Conservation (phyloP, 2,888 invertebrate species). For the Nebria salina region DNA sequence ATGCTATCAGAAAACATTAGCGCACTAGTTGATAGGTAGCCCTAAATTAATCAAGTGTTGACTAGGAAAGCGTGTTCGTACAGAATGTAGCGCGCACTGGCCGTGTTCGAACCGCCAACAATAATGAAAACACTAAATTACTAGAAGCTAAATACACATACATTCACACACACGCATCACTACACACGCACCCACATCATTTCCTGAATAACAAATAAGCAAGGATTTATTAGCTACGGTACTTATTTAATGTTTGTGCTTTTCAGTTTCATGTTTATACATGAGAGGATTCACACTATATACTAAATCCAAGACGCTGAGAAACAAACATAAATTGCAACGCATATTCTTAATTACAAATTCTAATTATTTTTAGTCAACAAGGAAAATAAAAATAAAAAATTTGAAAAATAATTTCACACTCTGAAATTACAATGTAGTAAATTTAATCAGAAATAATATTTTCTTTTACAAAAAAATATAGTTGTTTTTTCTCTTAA, state of each 20-base stretch:
- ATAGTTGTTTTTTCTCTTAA: too few relatives aligned
- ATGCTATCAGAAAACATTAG: neutral
- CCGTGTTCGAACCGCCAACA: neutral
- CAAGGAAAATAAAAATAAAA: too few relatives aligned
- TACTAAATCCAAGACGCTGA: neutral
- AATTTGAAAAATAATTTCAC: too few relatives aligned
- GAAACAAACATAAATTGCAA: neutral
- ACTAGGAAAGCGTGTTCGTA: neutral
- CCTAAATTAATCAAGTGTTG: neutral
- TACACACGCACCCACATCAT: neutral
- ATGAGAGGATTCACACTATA: too few relatives aligned
- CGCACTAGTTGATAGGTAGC: neutral
- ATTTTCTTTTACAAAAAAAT: too few relatives aligned
- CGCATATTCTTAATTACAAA: too few relatives aligned
- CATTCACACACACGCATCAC: neutral
- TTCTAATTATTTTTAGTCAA: too few relatives aligned
- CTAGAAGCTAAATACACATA: neutral
- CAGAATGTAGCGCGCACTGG: neutral
- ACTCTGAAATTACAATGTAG: too few relatives aligned
- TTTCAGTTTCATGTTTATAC: neutral
- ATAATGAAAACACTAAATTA: neutral
- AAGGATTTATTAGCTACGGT: neutral
- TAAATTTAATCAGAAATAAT: too few relatives aligned
- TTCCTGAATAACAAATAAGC: neutral
- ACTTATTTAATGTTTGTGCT: neutral